phyloP scores from a whole-genome alignment of 2,113 vertebrate species.

The Ceuthmochares aereus region DNA sequence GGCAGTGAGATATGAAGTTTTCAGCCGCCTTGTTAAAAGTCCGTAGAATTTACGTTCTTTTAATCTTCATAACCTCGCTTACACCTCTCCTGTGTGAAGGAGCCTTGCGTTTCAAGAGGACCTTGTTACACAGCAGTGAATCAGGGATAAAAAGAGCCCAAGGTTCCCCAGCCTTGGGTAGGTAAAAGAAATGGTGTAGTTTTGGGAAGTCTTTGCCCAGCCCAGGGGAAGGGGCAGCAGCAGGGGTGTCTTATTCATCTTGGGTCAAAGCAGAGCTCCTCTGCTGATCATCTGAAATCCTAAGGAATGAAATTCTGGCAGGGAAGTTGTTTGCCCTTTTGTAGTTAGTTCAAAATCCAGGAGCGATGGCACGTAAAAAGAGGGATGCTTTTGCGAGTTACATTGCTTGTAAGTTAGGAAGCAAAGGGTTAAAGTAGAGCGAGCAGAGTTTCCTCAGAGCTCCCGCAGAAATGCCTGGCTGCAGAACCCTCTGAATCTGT shows the following conservation, averaged over 20 bases:
- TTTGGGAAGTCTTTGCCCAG: neutral
- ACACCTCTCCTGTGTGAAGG: neutral
- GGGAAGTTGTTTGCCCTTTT: neutral
- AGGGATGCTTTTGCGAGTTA: neutral
- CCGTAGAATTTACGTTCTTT: neutral
- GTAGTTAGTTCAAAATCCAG: neutral
- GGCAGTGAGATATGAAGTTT: accelerated
- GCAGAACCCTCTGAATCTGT: neutral
- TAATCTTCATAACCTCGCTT: neutral
- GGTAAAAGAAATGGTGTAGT: neutral
- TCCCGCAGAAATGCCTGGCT: neutral
- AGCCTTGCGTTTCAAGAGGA: neutral
- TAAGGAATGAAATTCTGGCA: neutral
- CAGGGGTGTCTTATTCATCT: accelerated
- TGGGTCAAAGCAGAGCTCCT: neutral
- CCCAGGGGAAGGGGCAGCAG: accelerated
- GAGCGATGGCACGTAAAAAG: neutral
- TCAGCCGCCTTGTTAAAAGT: neutral
- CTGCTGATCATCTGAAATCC: neutral
- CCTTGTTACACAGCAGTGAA: neutral
- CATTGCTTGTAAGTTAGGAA: neutral
- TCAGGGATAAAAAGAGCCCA: accelerated
- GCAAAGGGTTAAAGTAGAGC: neutral
- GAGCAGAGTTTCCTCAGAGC: neutral
- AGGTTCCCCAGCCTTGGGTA: neutral